Percentiles rank a stretch among this genome's conserved stretches.
These are phyloP conservation scores for Xiphophorus couchianus DNA, from an alignment of 2,113 vertebrate genomes.

Conservation along the genomic window DNA sequence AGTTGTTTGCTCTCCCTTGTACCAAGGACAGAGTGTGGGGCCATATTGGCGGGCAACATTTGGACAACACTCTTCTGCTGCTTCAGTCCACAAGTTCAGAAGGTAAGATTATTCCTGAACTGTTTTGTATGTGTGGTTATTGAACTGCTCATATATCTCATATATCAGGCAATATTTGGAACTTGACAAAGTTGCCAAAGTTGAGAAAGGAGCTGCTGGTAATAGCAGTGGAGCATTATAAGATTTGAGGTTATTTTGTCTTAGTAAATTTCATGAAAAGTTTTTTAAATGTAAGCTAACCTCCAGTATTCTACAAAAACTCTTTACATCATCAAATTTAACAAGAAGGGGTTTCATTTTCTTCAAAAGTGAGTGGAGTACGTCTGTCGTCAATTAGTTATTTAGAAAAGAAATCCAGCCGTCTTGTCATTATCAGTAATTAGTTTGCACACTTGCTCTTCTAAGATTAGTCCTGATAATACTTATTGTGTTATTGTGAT, in stretches of 20 bases:
- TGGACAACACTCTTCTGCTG: background rate
- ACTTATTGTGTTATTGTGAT: background rate
- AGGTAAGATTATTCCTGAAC: background rate
- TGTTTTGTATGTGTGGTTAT: background rate
- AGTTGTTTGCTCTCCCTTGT: no score
- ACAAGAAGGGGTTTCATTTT: background rate
- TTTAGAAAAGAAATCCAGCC: background rate
- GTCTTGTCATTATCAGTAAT: background rate
- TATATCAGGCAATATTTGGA: no score
- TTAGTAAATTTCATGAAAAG: background rate
- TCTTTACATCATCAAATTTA: background rate
- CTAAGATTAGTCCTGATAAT: background rate
- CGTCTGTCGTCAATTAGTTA: background rate
- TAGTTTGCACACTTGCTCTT: background rate
- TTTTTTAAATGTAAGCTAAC: background rate
- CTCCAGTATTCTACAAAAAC: background rate
- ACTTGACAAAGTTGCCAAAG: no score
- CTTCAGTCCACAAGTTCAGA: conserved; percentile 1
- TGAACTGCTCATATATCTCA: background rate
- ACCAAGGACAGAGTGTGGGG: no score
- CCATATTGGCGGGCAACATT: no score
- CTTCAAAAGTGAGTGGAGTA: background rate
- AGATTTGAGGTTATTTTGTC: background rate
- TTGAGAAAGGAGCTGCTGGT: no score
- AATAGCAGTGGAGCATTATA: background rate